A percentile compares a stretch with the other conserved stretches of the same genome.
These are phyloP conservation scores for Tenualosa ilisha DNA, from an alignment of 2,797 vertebrate species.

Conservation along the genomic window DNA sequence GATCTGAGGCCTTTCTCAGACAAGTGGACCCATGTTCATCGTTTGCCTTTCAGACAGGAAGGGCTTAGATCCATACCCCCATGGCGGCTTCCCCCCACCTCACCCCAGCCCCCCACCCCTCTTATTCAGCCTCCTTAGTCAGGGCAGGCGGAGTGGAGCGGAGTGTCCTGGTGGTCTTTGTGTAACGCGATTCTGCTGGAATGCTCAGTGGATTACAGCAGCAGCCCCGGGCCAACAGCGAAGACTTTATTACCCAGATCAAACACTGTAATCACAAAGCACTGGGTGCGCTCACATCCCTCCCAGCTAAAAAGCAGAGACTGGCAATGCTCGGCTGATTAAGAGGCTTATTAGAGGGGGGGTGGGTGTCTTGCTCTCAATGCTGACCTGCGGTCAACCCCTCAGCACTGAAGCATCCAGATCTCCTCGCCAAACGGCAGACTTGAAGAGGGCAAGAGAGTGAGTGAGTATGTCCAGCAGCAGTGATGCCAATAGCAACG, in stretches of 20 bases:
- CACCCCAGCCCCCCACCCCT: neutral
- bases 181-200: conserved; percentile 77
- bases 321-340: conserved; percentile 76
- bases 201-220: conserved; percentile 77
- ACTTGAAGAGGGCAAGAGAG: conserved; percentile 34
- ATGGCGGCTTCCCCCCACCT: conserved; percentile 1
- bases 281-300: conserved; percentile 74
- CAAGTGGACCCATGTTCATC: conserved; percentile 19
- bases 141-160: conserved; percentile 1
- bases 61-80: conserved; percentile 1
- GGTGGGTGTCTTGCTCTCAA: conserved; percentile 4
- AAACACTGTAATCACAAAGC: conserved; percentile 77
- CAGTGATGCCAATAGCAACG: neutral
- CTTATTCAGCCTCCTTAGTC: neutral
- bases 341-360: conserved; percentile 66
- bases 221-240: conserved; percentile 71
- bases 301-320: conserved; percentile 70
- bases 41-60: conserved; percentile 19
- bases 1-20: conserved; percentile 18
- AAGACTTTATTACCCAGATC: conserved; percentile 80
- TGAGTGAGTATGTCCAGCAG: neutral
- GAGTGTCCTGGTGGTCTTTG: conserved; percentile 76
- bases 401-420: conserved; percentile 18
- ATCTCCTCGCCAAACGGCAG: conserved; percentile 2
- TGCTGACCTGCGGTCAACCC: conserved; percentile 6